Base-by-base conservation (phyloP, 2,113 vertebrate genomes). In the Callocephalon fimbriatum region DNA sequence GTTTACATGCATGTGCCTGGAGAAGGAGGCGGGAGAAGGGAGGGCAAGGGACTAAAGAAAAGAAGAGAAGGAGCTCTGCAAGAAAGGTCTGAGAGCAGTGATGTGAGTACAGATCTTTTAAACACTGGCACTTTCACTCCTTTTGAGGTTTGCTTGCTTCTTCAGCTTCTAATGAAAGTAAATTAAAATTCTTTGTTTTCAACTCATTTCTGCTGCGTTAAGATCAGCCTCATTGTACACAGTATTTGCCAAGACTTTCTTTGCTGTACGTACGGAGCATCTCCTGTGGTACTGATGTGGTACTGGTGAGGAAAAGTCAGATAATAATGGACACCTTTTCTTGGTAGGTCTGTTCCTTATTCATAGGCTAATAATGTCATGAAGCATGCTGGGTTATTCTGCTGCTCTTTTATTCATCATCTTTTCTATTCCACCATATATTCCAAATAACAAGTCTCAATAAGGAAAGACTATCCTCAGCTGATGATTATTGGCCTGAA, bases 81-180 rank as follows among this genome's bases (percentile, higher is more conserved):
- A 47, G 47, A 92, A 63, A 56, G 62, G 61, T 92, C 78, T 95
- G 81, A 93, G 90, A 72, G 56, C 87, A 96, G 63, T 81, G 72
- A 82, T 96, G 94, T 70, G 25, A 80, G 48, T 83, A 62, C 47
- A 48, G 77, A 87, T 71, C 70, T 92, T 96, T 84, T 63, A 85
- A 94, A 80, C 50, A 74, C 50, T 72, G 78, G 62, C 47, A 53
- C 38, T 54, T 56, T 87, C 37, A 65, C 31, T 88, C 62, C 19
- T 89, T 65, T 72, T 76, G 58, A 83, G 86, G 31, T 78, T 68
- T 90, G 37, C 79, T 95, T 95, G 93, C 75, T 96, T 47, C 48
- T 95, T 77, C 72, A 91, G 83, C 80, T 82, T 54, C 70, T 90
- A 93, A 88, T 78, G 53, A 83, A 94, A 85, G 62, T 48, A 91